Evolutionary conservation across 1,140 invertebrate species (phyloP).

Genomic region (Archivesica marissinica): DNA sequence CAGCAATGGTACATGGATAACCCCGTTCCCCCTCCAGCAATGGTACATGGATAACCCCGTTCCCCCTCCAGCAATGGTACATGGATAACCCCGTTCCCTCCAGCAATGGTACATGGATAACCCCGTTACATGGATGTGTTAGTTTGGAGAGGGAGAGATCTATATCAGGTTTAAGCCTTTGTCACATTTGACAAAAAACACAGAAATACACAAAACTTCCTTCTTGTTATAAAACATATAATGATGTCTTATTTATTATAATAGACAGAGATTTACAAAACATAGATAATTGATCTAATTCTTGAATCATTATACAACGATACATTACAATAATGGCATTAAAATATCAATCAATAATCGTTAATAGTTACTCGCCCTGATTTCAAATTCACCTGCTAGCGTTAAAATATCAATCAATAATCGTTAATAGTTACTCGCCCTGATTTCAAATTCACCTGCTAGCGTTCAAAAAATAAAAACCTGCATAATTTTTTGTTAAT

Average conservation of each 20-base stretch:
- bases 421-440: background rate
- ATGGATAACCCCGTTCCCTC: too few relatives aligned
- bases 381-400: constrained; percentile 48
- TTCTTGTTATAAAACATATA: too few relatives aligned
- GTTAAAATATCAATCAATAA: constrained; percentile 38
- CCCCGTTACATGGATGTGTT: too few relatives aligned
- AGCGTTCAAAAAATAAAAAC: background rate
- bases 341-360: constrained; percentile 48
- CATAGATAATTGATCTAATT: constrained; percentile 21
- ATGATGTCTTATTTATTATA: background rate
- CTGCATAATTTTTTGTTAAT: constrained; percentile 15
- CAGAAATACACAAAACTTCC: too few relatives aligned
- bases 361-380: background rate
- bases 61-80: too few relatives aligned
- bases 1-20: too few relatives aligned
- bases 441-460: constrained; percentile 54
- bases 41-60: too few relatives aligned
- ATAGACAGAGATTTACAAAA: constrained; percentile 1
- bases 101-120: too few relatives aligned
- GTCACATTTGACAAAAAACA: too few relatives aligned
- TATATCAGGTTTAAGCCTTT: too few relatives aligned
- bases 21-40: too few relatives aligned
- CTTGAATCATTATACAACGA: constrained; percentile 13
- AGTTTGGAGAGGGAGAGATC: too few relatives aligned
- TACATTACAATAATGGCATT: constrained; percentile 25